Percentiles rank a stretch among this genome's conserved stretches.
Conservation (phyloP, 2,888 invertebrate genomes). For the Aricia artaxerxes region DNA sequence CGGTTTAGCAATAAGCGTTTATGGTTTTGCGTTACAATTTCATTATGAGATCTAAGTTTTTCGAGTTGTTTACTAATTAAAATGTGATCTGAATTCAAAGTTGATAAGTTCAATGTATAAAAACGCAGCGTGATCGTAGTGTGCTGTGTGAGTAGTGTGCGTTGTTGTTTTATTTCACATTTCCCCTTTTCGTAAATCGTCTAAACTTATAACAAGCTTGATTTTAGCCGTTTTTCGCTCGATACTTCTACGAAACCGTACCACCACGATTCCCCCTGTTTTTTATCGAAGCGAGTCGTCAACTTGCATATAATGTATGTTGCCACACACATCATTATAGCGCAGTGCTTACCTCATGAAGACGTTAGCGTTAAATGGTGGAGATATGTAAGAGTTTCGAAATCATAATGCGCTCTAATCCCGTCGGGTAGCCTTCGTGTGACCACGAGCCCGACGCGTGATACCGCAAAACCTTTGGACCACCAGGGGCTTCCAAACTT, state of each 20-base stretch:
- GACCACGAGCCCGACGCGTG: neutral
- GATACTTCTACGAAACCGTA: too few relatives aligned
- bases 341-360: constrained; percentile 20
- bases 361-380: constrained; percentile 18
- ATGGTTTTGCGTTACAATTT: neutral
- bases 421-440: constrained; percentile 1
- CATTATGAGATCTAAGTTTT: neutral
- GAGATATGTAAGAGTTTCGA: constrained; percentile 26
- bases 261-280: neutral
- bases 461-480: neutral
- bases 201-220: too few relatives aligned
- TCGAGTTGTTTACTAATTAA: neutral
- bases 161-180: too few relatives aligned
- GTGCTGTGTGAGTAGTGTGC: too few relatives aligned
- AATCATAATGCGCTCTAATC: constrained; percentile 15
- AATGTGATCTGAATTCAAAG: too few relatives aligned
- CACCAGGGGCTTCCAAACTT: too few relatives aligned
- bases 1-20: neutral
- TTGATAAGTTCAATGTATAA: too few relatives aligned
- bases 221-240: too few relatives aligned
- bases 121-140: too few relatives aligned
- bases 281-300: constrained; percentile 14
- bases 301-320: constrained; percentile 12
- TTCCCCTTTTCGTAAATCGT: too few relatives aligned
- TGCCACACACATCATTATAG: constrained; percentile 22